Evolutionary conservation across 2,797 vertebrate species (phyloP).

Genomic region (Sebastes cheni): DNA sequence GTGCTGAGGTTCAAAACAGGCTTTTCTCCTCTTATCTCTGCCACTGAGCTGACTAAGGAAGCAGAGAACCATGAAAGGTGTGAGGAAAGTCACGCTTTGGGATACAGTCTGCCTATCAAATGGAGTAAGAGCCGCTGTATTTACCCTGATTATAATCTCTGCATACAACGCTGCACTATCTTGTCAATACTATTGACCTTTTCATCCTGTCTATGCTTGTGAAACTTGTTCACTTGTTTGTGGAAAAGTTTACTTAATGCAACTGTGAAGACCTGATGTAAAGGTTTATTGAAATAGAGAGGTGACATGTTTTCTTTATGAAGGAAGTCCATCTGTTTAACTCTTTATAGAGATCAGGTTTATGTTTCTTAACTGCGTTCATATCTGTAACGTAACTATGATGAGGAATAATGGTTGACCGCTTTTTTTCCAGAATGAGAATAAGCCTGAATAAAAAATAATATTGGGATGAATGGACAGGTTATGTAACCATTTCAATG

Average conservation of each 20-base stretch:
- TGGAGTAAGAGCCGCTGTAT: not conserved
- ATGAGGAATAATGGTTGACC: not conserved
- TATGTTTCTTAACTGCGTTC: not conserved
- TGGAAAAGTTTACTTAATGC: not conserved
- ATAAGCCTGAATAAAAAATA: not conserved
- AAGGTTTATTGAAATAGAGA: not conserved
- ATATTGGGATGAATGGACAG: no score
- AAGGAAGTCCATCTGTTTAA: not conserved
- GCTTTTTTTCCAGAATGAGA: not conserved
- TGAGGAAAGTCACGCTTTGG: conserved; percentile 54
- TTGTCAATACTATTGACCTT: not conserved
- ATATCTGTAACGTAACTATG: not conserved
- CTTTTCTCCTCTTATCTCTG: conserved; percentile 74
- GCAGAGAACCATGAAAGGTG: conserved; percentile 62
- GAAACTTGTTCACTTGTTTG: not conserved
- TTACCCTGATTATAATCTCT: not conserved
- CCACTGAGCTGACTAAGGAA: conserved; percentile 50
- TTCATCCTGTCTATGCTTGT: not conserved
- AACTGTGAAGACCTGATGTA: not conserved
- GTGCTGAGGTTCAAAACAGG: conserved; percentile 82
- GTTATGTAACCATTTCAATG: no score
- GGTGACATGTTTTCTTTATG: not conserved
- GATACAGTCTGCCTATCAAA: conserved; percentile 27
- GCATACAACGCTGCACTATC: not conserved
- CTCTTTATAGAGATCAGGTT: not conserved